phyloP scores from a whole-genome alignment of 2,113 vertebrate species.

The Lycocorax pyrrhopterus region DNA sequence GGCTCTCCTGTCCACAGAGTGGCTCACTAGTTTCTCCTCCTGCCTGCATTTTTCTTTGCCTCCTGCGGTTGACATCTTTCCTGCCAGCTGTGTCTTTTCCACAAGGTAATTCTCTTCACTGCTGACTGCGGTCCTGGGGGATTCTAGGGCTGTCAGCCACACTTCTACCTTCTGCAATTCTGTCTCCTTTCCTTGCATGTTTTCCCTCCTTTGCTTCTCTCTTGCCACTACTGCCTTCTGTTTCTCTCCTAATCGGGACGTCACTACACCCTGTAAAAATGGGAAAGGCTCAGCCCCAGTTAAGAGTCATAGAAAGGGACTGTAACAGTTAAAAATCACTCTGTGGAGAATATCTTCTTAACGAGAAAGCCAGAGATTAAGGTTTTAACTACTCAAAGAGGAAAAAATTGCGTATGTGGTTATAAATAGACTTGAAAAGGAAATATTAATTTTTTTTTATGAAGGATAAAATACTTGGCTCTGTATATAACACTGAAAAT shows the following conservation, averaged over 20 bases:
- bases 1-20: background rate
- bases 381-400: conserved; percentile 1
- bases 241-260: background rate
- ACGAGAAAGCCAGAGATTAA: background rate
- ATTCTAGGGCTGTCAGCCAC: conserved; percentile 46
- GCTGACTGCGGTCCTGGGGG: conserved; percentile 57
- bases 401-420: background rate
- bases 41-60: conserved; percentile 47
- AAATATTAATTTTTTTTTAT: background rate
- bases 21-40: conserved; percentile 16
- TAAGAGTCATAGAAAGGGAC: background rate
- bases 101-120: conserved; percentile 27
- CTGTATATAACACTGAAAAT: background rate
- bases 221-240: background rate
- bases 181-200: background rate
- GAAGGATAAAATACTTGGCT: background rate
- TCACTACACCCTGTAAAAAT: background rate
- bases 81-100: conserved; percentile 58
- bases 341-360: background rate
- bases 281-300: background rate
- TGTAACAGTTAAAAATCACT: background rate
- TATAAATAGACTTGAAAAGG: conserved; percentile 11
- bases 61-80: conserved; percentile 29
- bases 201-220: conserved; percentile 9
- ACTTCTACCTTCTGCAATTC: conserved; percentile 16